These are phyloP conservation scores for Esox niger DNA, from an alignment of 2,113 vertebrate genomes.

Conservation along the genomic window DNA sequence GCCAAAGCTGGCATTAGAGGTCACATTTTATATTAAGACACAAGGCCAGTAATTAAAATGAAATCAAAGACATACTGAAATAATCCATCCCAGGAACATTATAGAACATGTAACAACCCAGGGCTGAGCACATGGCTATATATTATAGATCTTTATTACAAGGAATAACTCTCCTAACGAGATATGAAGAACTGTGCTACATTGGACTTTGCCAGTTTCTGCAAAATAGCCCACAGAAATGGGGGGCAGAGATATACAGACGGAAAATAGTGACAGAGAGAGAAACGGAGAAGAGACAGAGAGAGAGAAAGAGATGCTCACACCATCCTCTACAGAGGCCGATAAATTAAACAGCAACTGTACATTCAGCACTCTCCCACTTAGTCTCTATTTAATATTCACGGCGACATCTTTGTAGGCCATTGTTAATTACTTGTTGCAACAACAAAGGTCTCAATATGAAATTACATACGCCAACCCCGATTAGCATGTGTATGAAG, in stretches of 20 bases:
- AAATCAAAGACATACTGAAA: conserved; percentile 47
- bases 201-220: conserved; percentile 33
- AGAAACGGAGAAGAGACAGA: conserved; percentile 27
- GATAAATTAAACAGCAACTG: too few species aligned
- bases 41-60: conserved; percentile 42
- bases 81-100: conserved; percentile 48
- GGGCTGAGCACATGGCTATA: conserved; percentile 25
- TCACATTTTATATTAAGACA: conserved; percentile 36
- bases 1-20: conserved; percentile 28
- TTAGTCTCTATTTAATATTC: conserved; percentile 82
- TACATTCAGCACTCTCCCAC: conserved; percentile 46
- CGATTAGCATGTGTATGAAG: conserved; percentile 62
- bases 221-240: conserved; percentile 19
- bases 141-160: conserved; percentile 56
- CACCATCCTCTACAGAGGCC: too few species aligned
- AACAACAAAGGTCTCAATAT: conserved; percentile 68
- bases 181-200: conserved; percentile 55
- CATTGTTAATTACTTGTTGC: conserved; percentile 74
- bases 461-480: conserved; percentile 58
- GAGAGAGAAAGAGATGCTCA: not conserved
- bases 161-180: conserved; percentile 54
- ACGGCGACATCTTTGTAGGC: conserved; percentile 76
- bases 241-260: conserved; percentile 17
- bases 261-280: conserved; percentile 33
- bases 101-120: conserved; percentile 41